Evolutionary conservation across 2,888 invertebrate species (phyloP).

Genomic region (Halictus quadricinctus): DNA sequence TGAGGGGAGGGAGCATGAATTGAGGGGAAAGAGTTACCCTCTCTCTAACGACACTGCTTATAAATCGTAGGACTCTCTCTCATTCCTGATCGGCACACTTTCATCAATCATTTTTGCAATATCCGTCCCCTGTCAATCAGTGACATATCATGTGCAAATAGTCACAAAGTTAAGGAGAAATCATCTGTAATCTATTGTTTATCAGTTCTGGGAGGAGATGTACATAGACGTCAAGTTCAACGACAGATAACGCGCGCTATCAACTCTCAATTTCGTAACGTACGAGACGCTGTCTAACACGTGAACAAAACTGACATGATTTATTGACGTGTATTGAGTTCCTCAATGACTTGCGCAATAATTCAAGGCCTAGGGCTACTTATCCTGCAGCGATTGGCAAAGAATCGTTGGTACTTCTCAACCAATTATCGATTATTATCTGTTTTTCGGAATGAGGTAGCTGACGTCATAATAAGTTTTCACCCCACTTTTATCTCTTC

Average conservation of each 20-base stretch:
- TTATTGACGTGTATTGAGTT: background rate
- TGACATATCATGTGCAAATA: constrained; percentile 38
- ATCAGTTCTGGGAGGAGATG: background rate
- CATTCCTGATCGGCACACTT: constrained; percentile 17
- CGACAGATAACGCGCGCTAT: background rate
- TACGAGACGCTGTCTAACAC: background rate
- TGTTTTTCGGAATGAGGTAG: background rate
- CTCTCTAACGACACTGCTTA: no score
- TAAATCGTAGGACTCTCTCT: constrained; percentile 14
- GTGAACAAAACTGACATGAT: background rate
- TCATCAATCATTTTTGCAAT: constrained; percentile 16
- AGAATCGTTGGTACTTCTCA: background rate
- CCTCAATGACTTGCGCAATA: background rate
- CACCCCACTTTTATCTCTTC: background rate
- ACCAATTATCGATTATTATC: background rate
- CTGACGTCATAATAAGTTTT: background rate
- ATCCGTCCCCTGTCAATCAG: constrained; percentile 51
- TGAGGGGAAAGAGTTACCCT: no score
- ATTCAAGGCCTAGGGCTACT: background rate
- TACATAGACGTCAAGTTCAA: background rate
- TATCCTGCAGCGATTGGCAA: background rate
- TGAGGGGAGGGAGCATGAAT: no score
- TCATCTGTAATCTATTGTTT: background rate
- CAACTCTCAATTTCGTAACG: background rate
- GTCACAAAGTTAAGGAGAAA: background rate